Percentiles rank a stretch among this genome's conserved stretches.
Evolutionary conservation across 2,888 invertebrate genomes (phyloP).

Genomic region (Dasysyrphus albostriatus): DNA sequence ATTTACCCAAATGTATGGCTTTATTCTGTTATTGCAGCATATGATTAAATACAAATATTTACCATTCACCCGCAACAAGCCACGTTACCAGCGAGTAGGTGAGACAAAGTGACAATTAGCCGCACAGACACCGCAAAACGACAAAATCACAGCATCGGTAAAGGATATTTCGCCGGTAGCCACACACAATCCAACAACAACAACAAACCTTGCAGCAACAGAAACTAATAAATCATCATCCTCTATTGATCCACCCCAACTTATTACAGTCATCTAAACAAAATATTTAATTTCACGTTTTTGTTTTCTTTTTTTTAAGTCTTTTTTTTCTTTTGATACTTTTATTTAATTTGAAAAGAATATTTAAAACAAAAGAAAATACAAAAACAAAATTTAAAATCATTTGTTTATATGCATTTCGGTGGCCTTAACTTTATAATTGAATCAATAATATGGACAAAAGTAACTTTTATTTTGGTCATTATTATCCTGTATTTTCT

Average conservation of each 20-base stretch:
- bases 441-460: conserved; percentile 43
- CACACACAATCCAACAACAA: conserved; percentile 70
- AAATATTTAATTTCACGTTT: conserved; percentile 49
- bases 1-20: neutral
- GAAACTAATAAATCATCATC: conserved; percentile 76
- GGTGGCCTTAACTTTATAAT: conserved; percentile 64
- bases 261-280: conserved; percentile 82
- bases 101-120: conserved; percentile 85
- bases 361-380: conserved; percentile 36
- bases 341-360: conserved; percentile 4
- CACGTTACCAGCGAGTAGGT: conserved; percentile 91
- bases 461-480: conserved; percentile 70
- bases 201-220: conserved; percentile 68
- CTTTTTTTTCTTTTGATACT: conserved; percentile 25
- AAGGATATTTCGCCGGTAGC: conserved; percentile 78
- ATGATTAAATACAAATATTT: conserved; percentile 99
- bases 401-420: conserved; percentile 62
- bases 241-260: conserved; percentile 82
- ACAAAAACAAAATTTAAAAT: conserved; percentile 43
- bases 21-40: conserved; percentile 89
- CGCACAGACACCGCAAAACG: conserved; percentile 83
- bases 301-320: conserved; percentile 15
- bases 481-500: conserved; percentile 67
- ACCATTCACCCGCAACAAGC: conserved; percentile 99
- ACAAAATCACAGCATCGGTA: conserved; percentile 75